Conservation (phyloP, 1,140 invertebrate species). For the Campodea augens region DNA sequence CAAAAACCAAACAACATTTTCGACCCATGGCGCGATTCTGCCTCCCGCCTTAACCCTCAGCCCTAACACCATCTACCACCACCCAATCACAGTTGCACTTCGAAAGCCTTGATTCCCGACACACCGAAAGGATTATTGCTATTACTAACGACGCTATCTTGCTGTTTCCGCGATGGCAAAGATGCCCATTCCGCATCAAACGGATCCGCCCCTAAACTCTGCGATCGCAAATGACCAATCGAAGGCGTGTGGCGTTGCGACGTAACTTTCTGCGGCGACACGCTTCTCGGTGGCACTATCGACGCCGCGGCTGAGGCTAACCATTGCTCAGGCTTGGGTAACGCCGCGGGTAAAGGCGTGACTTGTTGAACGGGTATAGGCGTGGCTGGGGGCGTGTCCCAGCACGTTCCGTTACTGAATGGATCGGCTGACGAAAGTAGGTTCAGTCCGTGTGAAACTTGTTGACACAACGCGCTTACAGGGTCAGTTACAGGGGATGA, state of each 20-base stretch:
- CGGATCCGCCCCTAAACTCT: conserved; percentile 46
- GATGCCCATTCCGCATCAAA: conserved; percentile 76
- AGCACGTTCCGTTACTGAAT: too few species aligned
- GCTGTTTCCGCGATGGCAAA: conserved; percentile 20
- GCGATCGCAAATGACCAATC: conserved; percentile 33
- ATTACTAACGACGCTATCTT: too few species aligned
- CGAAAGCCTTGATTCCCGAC: too few species aligned
- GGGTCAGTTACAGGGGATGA: conserved; percentile 47
- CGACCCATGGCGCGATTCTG: too few species aligned
- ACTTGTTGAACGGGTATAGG: conserved; percentile 18
- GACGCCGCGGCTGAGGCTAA: conserved; percentile 42
- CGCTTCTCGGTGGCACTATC: conserved; percentile 26
- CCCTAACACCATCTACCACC: too few species aligned
- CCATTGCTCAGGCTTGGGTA: conserved; percentile 58
- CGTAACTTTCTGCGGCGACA: conserved; percentile 15
- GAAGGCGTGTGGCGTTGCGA: conserved; percentile 25
- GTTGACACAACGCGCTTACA: conserved; percentile 71
- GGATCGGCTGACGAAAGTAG: conserved; percentile 44
- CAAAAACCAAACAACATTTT: too few species aligned
- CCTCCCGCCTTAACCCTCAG: too few species aligned
- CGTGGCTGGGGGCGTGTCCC: too few species aligned
- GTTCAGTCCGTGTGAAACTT: conserved; percentile 61
- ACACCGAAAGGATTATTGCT: too few species aligned
- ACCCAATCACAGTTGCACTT: too few species aligned
- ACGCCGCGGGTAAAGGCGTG: conserved; percentile 17